A percentile compares a stretch with the other conserved stretches of the same genome.
These are phyloP conservation scores for Sebastiscus tertius DNA, from an alignment of 2,797 vertebrate species.

Conservation along the genomic window DNA sequence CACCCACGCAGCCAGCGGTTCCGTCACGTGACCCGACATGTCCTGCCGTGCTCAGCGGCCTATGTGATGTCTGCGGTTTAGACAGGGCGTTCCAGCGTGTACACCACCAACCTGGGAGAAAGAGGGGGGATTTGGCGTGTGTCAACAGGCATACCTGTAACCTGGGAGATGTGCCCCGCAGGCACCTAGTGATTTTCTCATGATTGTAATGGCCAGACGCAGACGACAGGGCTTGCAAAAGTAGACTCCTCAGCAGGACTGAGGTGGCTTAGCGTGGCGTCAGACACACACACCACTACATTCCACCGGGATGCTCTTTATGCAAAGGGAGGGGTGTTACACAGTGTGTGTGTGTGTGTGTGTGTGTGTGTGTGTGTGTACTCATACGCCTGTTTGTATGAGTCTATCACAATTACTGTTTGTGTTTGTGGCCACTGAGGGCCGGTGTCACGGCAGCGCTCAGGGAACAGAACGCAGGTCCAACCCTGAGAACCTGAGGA, in stretches of 20 bases:
- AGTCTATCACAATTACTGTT: constrained; percentile 77
- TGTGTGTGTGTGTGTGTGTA: constrained; percentile 24
- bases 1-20: constrained; percentile 62
- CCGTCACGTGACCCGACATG: constrained; percentile 82
- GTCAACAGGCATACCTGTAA: constrained; percentile 87
- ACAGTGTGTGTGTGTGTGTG: constrained; percentile 31
- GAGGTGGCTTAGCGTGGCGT: constrained; percentile 85
- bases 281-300: constrained; percentile 82
- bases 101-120: constrained; percentile 76
- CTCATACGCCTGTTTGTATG: constrained; percentile 58
- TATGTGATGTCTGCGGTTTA: constrained; percentile 87
- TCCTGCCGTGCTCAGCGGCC: constrained; percentile 81
- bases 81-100: constrained; percentile 84
- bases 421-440: constrained; percentile 73
- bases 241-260: constrained; percentile 82
- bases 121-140: constrained; percentile 84
- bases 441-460: constrained; percentile 63
- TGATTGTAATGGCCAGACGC: constrained; percentile 83
- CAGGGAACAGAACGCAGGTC: constrained; percentile 61
- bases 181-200: constrained; percentile 86
- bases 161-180: constrained; percentile 82
- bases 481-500: constrained; percentile 76
- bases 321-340: constrained; percentile 59
- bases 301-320: constrained; percentile 77
- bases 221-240: constrained; percentile 83